phyloP scores from a whole-genome alignment of 2,113 vertebrate species.

The Sminthopsis crassicaudata region DNA sequence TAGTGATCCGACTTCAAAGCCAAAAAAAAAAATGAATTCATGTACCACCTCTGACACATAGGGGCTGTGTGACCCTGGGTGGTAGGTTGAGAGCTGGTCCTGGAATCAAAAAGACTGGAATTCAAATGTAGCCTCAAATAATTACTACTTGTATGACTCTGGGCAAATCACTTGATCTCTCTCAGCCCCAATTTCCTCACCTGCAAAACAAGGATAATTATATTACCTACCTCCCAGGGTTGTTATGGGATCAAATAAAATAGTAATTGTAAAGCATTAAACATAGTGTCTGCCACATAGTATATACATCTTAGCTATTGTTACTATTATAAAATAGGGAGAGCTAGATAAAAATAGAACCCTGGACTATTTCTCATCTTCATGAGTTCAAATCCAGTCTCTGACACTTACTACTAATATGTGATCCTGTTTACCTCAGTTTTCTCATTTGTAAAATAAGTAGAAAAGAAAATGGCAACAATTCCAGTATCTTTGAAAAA shows the following conservation, averaged over 20 bases:
- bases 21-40: neutral
- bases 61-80: neutral
- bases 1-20: neutral
- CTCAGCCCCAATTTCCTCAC: neutral
- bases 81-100: too few species aligned
- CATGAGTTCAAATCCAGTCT: neutral
- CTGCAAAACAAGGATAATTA: neutral
- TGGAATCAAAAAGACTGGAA: too few species aligned
- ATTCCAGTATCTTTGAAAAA: too few species aligned
- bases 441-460: too few species aligned
- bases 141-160: neutral
- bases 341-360: neutral
- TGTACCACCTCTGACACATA: neutral
- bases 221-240: neutral
- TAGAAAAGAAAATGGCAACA: too few species aligned
- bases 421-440: too few species aligned
- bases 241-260: neutral
- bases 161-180: neutral
- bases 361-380: neutral
- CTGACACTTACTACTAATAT: too few species aligned
- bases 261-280: neutral
- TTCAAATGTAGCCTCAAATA: too few species aligned
- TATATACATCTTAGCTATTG: neutral
- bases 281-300: neutral
- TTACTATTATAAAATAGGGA: neutral